Evolutionary conservation across 2,797 vertebrate genomes (phyloP).

Genomic region (Helarctos malayanus): DNA sequence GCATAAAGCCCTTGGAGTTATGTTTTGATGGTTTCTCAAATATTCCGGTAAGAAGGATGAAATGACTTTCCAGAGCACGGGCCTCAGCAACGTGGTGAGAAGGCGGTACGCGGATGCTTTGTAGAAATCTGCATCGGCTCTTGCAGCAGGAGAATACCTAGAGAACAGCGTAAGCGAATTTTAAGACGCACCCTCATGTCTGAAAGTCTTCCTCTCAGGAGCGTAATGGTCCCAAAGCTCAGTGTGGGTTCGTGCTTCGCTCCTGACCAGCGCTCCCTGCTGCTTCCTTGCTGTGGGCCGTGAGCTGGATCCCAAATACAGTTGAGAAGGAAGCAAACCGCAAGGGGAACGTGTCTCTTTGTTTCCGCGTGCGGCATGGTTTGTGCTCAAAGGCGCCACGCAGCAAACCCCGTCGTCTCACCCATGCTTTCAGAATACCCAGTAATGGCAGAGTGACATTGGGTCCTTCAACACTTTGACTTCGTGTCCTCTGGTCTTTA

Average conservation of each 20-base stretch:
- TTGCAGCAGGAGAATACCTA: accelerated
- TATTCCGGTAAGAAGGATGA: not conserved
- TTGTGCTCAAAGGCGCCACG: not conserved
- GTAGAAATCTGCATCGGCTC: accelerated
- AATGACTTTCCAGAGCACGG: not conserved
- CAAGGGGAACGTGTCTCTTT: not conserved
- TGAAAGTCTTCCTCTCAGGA: not conserved
- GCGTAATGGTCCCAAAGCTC: accelerated
- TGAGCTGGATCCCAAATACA: too few relatives aligned
- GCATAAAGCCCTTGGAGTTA: not conserved
- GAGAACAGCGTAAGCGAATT: not conserved
- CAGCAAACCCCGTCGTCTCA: not conserved
- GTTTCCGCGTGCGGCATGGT: accelerated
- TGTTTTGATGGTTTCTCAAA: not conserved
- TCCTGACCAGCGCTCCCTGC: not conserved
- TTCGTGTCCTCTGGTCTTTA: not conserved
- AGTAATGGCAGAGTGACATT: not conserved
- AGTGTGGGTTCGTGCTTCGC: accelerated
- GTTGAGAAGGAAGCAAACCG: accelerated
- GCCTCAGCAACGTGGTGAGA: not conserved
- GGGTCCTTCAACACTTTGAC: not conserved
- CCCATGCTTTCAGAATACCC: not conserved
- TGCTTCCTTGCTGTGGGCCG: not conserved
- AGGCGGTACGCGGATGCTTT: accelerated
- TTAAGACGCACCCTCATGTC: too few relatives aligned